Conservation (phyloP, 2,113 vertebrate species). For the Myrmecophaga tridactyla region DNA sequence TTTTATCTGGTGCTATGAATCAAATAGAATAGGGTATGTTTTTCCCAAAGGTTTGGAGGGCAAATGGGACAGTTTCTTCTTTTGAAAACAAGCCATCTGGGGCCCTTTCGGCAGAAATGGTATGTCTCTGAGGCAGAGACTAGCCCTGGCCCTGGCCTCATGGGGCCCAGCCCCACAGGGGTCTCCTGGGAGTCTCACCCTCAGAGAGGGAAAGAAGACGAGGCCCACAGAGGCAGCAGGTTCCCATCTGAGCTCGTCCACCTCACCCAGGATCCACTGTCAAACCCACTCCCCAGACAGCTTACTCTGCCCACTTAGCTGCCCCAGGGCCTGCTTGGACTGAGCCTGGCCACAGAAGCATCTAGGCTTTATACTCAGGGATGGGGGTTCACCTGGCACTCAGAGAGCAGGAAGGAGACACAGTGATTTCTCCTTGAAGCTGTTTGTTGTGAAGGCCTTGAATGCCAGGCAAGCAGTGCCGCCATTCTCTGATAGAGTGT, state of each 20-base stretch:
- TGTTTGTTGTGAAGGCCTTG: neutral
- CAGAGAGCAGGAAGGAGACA: neutral
- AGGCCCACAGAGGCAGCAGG: neutral
- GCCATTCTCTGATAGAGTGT: too few species aligned
- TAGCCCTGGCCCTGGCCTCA: neutral
- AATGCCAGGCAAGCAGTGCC: neutral
- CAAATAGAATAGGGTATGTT: conserved; percentile 52
- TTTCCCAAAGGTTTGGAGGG: conserved; percentile 57
- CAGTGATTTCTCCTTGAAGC: neutral
- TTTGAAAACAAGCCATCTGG: conserved; percentile 34
- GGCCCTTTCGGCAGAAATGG: neutral
- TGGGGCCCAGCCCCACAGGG: accelerated
- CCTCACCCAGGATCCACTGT: neutral
- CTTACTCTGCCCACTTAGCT: neutral
- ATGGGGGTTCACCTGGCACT: neutral
- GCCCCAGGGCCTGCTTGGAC: too few species aligned
- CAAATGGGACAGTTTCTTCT: conserved; percentile 62
- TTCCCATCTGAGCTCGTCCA: neutral
- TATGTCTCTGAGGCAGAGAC: neutral
- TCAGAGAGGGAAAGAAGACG: neutral
- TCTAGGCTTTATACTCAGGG: accelerated
- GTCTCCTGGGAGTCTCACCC: neutral
- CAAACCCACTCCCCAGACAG: neutral
- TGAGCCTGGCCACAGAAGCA: neutral
- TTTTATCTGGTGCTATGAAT: conserved; percentile 65